phyloP scores from a whole-genome alignment of 2,113 vertebrate species.

The Pygoscelis antarcticus region DNA sequence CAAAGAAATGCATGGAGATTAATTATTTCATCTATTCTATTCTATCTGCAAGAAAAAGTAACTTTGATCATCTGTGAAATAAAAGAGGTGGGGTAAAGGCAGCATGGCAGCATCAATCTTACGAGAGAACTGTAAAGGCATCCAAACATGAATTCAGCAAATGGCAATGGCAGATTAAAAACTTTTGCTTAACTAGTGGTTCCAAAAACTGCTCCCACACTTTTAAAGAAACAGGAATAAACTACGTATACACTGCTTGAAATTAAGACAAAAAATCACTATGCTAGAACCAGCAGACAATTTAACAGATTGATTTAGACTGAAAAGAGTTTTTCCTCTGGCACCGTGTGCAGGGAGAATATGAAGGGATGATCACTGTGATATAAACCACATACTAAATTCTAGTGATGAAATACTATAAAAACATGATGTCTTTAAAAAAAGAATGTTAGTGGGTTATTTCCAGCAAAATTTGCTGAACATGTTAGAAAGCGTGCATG shows the following conservation, averaged over 20 bases:
- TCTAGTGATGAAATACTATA: background rate
- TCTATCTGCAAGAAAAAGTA: background rate
- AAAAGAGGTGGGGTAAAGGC: background rate
- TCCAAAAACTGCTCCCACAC: background rate
- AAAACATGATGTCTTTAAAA: background rate
- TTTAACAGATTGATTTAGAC: background rate
- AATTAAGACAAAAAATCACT: background rate
- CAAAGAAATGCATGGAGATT: background rate
- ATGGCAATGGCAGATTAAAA: background rate
- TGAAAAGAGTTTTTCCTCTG: background rate
- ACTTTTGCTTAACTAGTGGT: background rate
- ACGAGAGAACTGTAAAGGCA: accelerated
- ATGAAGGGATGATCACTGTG: background rate
- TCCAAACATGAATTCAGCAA: background rate
- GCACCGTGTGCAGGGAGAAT: background rate
- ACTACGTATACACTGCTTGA: background rate
- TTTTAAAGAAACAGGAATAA: background rate
- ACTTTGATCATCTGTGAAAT: background rate
- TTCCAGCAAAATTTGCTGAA: background rate
- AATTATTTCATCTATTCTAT: background rate
- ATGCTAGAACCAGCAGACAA: background rate
- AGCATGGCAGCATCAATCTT: background rate
- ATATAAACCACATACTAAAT: background rate
- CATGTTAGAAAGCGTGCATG: background rate
- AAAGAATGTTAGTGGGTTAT: background rate